Evolutionary conservation across 2,113 vertebrate species (phyloP), one percentile per base, ranked within the genome.

Genomic region (Heloderma charlesbogerti): DNA sequence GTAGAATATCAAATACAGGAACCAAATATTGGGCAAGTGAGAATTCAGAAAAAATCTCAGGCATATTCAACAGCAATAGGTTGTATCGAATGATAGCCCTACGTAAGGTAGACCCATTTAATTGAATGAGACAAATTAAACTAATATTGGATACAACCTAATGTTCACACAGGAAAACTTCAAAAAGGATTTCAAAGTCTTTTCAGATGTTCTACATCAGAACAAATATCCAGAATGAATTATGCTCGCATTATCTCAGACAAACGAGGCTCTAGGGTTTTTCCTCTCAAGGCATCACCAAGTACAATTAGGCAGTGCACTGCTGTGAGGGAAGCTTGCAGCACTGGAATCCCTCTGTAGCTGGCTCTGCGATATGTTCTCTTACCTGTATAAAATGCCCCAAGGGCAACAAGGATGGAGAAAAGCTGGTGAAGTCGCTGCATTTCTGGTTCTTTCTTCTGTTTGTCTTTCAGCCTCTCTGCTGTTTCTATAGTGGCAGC

Each of bases 371-470:
- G 72, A n/a, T 37, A 74, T 48, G 27, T 71, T 71, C 1, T 1
- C 89, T 80, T 86, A 90, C 89, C 89, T 90, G 75, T 25, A 31
- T 51, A 78, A 90, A 80, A 71, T 54, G 66, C 60, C 63, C 45
- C 25, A n/a, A 90, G 89, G 45, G 22, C 75, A 29, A 43, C 2
- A 37, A 79, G 60, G 45, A 69, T 43, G 75, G 34, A 86, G 84
- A 86, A 40, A 31, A 79, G 8, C 3, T 9, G 83, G 48, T 25
- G 15, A 31, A 3, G 12, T 6, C 8, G 48, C 75, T 43, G 63
- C 89, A 86, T 90, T 80, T 43, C 71, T 54, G 63, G 25, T 48
- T 63, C 34, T 40, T 45, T 31, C 29, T 34, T 1, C 3, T 2
- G 37, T 29, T 60, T 1, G 34, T 2, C 40, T 37, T 74, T 31